phyloP scores from a whole-genome alignment of 2,797 vertebrate species.

The Denticeps clupeoides region DNA sequence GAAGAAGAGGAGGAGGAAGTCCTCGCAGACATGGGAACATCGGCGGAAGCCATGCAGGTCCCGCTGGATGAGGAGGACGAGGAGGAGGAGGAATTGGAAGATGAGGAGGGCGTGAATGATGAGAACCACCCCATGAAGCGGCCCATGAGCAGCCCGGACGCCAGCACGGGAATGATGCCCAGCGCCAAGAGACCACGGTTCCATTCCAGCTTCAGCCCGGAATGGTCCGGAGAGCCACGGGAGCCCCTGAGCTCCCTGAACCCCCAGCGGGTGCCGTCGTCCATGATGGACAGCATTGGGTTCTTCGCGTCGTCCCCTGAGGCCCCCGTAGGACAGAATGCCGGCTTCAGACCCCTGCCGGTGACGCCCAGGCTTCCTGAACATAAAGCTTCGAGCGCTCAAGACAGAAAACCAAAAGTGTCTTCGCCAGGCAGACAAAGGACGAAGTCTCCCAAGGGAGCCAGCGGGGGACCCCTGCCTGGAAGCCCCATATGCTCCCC shows the following conservation, averaged over 20 bases:
- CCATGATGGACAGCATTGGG: not conserved
- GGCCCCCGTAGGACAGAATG: not conserved
- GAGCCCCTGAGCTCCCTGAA: slow-evolving; percentile 93
- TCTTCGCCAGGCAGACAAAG: slow-evolving; percentile 69
- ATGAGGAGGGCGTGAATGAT: slow-evolving; percentile 90
- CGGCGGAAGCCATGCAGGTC: slow-evolving; percentile 97
- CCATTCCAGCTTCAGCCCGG: slow-evolving; percentile 72
- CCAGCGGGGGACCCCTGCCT: not conserved
- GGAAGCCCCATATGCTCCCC: not conserved
- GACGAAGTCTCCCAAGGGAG: slow-evolving; percentile 80
- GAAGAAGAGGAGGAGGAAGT: slow-evolving; percentile 89
- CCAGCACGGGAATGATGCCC: slow-evolving; percentile 69
- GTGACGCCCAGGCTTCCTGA: not conserved
- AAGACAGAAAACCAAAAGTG: not conserved
- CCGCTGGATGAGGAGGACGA: slow-evolving; percentile 75
- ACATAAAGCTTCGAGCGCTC: not conserved
- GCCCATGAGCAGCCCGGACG: slow-evolving; percentile 1
- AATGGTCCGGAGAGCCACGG: slow-evolving; percentile 75
- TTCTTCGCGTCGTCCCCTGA: not conserved
- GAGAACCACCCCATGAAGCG: slow-evolving; percentile 59
- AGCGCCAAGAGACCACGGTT: slow-evolving; percentile 78
- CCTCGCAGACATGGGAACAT: slow-evolving; percentile 88
- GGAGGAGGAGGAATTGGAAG: slow-evolving; percentile 77
- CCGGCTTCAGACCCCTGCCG: not conserved
- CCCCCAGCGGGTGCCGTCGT: slow-evolving; percentile 82